Conservation (phyloP, 2,888 invertebrate species). For the Euclidia mi region DNA sequence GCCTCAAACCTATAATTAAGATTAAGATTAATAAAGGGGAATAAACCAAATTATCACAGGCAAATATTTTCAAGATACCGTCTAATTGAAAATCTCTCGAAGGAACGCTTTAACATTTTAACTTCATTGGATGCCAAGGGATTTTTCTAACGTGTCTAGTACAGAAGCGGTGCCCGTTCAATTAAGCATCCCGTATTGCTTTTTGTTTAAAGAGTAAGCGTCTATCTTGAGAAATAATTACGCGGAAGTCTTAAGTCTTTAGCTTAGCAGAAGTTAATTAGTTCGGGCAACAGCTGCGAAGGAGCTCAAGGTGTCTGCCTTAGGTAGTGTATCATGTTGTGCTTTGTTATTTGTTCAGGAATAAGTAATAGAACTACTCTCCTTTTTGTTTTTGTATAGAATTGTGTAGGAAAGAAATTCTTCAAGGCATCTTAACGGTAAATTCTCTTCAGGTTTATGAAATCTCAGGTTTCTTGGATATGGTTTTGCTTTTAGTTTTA, state of each 20-base stretch:
- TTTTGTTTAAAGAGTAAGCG: conserved; percentile 55
- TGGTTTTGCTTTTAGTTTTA: no score
- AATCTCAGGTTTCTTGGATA: no score
- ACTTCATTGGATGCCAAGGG: conserved; percentile 26
- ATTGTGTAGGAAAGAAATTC: no score
- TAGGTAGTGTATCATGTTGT: conserved; percentile 29
- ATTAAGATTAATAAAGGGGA: conserved; percentile 1
- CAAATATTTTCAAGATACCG: conserved; percentile 28
- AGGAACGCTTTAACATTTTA: conserved; percentile 38
- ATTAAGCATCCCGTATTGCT: conserved; percentile 57
- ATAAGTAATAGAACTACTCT: conserved; percentile 7
- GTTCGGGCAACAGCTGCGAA: conserved; percentile 69
- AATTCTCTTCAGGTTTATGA: no score
- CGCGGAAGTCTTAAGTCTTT: conserved; percentile 66
- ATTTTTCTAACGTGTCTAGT: conserved; percentile 42
- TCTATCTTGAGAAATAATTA: conserved; percentile 65
- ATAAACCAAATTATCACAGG: conserved; percentile 14
- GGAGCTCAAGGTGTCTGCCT: conserved; percentile 39
- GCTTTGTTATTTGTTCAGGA: conserved; percentile 24
- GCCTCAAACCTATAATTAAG: not conserved
- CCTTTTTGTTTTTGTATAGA: conserved; percentile 2
- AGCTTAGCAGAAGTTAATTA: conserved; percentile 81
- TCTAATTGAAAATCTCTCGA: conserved; percentile 31
- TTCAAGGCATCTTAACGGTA: no score
- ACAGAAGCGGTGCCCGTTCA: conserved; percentile 41